A percentile compares a stretch with the other conserved stretches of the same genome.
These are phyloP conservation scores for Lasioglossum albipes DNA, from an alignment of 1,140 invertebrate species.

Conservation along the genomic window DNA sequence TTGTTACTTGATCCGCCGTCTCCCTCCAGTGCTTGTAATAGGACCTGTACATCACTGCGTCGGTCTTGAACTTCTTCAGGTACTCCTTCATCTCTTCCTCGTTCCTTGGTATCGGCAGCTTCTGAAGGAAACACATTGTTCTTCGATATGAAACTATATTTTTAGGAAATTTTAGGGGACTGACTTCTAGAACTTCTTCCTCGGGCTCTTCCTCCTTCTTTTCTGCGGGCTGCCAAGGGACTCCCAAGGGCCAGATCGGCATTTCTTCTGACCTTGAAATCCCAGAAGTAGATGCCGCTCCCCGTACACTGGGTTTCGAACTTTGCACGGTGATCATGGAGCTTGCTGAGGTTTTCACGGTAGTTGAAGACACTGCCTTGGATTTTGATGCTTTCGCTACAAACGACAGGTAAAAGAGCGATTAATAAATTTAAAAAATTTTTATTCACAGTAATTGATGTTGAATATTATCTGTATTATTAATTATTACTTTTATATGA, in stretches of 20 bases:
- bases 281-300: no score
- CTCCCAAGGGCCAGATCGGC: conserved; percentile 47
- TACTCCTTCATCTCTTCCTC: conserved; percentile 49
- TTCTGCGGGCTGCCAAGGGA: conserved; percentile 32
- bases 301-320: no score
- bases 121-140: conserved; percentile 21
- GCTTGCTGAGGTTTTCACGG: background rate
- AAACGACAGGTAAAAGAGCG: no score
- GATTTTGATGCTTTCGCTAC: no score
- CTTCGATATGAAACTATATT: no score
- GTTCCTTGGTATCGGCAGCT: conserved; percentile 38
- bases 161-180: background rate
- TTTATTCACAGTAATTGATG: no score
- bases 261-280: background rate
- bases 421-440: no score
- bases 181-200: conserved; percentile 30
- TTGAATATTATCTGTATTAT: no score
- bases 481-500: no score
- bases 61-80: conserved; percentile 41
- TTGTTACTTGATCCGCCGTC: conserved; percentile 57
- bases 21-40: conserved; percentile 65
- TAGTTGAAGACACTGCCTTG: no score
- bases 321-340: no score
- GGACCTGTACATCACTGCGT: conserved; percentile 60
- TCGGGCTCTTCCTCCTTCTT: background rate